phyloP scores from a whole-genome alignment of 1,140 invertebrate genomes.

The Aethina tumida region DNA sequence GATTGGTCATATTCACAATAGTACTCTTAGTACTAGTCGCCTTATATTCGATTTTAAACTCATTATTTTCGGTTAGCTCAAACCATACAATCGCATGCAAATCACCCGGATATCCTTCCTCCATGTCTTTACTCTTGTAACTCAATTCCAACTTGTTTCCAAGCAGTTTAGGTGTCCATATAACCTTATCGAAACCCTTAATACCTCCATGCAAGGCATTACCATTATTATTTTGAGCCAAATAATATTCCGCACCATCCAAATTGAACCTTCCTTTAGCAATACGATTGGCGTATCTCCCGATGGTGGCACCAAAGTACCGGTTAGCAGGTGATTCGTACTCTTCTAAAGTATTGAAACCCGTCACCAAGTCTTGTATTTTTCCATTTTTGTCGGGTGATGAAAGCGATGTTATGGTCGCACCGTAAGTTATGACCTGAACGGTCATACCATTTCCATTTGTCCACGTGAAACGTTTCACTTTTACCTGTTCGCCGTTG shows the following conservation, averaged over 20 bases:
- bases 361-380: slow-evolving; percentile 60
- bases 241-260: slow-evolving; percentile 53
- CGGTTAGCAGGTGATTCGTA: slow-evolving; percentile 52
- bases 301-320: slow-evolving; percentile 82
- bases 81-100: slow-evolving; percentile 59
- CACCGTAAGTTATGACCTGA: slow-evolving; percentile 64
- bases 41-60: slow-evolving; percentile 59
- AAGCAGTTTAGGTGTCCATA: slow-evolving; percentile 29
- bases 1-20: slow-evolving; percentile 84
- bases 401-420: slow-evolving; percentile 61
- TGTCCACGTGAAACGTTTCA: slow-evolving; percentile 45
- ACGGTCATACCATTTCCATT: slow-evolving; percentile 47
- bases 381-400: slow-evolving; percentile 59
- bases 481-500: slow-evolving; percentile 11
- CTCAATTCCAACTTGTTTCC: slow-evolving; percentile 35
- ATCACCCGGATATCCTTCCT: slow-evolving; percentile 82
- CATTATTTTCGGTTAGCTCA: slow-evolving; percentile 59
- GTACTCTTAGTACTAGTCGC: slow-evolving; percentile 68
- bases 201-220: slow-evolving; percentile 81
- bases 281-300: slow-evolving; percentile 81
- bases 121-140: slow-evolving; percentile 49
- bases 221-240: slow-evolving; percentile 61
- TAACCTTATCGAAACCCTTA: slow-evolving; percentile 75
- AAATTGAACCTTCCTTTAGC: slow-evolving; percentile 46
- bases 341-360: slow-evolving; percentile 62